Conservation (phyloP, 2,113 vertebrate genomes). For the Progne subis region DNA sequence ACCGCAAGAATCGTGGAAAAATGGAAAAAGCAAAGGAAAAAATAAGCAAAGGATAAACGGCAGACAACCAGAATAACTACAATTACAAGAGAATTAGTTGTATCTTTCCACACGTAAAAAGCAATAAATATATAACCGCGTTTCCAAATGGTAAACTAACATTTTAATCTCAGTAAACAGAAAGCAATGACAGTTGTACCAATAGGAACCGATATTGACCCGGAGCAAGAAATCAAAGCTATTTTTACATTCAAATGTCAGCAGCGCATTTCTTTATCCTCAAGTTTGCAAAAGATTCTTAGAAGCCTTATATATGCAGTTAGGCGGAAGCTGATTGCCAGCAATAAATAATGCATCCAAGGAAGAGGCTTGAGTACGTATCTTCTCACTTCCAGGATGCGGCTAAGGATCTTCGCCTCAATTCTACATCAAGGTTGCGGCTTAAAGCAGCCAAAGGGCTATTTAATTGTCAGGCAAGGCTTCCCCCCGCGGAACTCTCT, state of each 20-base stretch:
- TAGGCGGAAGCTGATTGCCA: conserved; percentile 31
- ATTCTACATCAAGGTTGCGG: conserved; percentile 64
- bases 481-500: conserved; percentile 65
- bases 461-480: conserved; percentile 56
- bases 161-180: not conserved
- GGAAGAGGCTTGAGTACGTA: conserved; percentile 6
- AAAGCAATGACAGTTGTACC: not conserved
- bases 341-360: conserved; percentile 43
- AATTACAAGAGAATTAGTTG: not conserved
- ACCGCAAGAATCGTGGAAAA: not conserved
- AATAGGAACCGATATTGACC: not conserved
- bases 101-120: not conserved
- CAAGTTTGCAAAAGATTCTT: conserved; percentile 52
- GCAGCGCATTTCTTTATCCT: conserved; percentile 7
- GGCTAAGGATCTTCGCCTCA: conserved; percentile 50
- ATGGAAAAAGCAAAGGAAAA: not conserved
- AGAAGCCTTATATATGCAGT: conserved; percentile 26
- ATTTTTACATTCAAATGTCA: conserved; percentile 11
- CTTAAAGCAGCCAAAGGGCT: conserved; percentile 70
- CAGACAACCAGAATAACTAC: not conserved
- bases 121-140: not conserved
- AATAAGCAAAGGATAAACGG: not conserved
- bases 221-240: not conserved
- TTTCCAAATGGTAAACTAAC: not conserved
- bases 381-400: conserved; percentile 64